Percentiles rank a stretch among this genome's conserved stretches.
Evolutionary conservation across 2,888 invertebrate species (phyloP).

Genomic region (Epsilonema sp.): DNA sequence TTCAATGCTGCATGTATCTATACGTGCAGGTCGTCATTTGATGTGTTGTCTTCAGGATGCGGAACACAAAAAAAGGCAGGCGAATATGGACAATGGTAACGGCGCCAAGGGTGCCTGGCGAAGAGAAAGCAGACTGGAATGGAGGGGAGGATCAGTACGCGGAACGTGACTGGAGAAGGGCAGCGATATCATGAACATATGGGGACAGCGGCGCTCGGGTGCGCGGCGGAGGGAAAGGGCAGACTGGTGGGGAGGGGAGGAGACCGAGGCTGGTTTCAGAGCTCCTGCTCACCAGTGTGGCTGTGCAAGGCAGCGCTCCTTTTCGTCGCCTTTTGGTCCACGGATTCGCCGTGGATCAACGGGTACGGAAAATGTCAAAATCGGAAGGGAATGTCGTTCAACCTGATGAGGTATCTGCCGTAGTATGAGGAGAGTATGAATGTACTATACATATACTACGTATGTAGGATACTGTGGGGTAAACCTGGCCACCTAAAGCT

Average conservation of each 20-base stretch:
- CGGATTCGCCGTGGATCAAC: constrained; percentile 82
- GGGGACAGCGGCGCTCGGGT: constrained; percentile 92
- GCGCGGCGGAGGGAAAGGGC: constrained; percentile 65
- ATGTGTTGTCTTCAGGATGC: too few species aligned
- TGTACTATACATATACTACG: constrained; percentile 12
- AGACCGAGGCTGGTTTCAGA: constrained; percentile 95
- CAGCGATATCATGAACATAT: constrained; percentile 87
- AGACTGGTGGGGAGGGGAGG: constrained; percentile 91
- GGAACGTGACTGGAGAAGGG: constrained; percentile 28
- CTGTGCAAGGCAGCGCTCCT: constrained; percentile 48
- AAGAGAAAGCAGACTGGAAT: too few species aligned
- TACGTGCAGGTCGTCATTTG: too few species aligned
- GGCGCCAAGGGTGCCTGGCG: too few species aligned
- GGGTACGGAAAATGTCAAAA: constrained; percentile 91
- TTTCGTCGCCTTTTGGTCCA: constrained; percentile 66
- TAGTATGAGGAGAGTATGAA: too few species aligned
- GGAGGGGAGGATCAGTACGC: too few species aligned
- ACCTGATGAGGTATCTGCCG: constrained; percentile 46
- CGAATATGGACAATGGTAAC: too few species aligned
- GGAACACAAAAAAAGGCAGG: too few species aligned
- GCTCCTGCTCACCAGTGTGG: constrained; percentile 79
- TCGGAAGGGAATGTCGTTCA: constrained; percentile 84
- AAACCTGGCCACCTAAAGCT: too few species aligned
- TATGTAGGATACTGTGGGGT: too few species aligned
- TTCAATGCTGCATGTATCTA: too few species aligned